These are phyloP conservation scores for Porites lutea DNA, from an alignment of 64 coral and sea anemone species.

Conservation along the genomic window DNA sequence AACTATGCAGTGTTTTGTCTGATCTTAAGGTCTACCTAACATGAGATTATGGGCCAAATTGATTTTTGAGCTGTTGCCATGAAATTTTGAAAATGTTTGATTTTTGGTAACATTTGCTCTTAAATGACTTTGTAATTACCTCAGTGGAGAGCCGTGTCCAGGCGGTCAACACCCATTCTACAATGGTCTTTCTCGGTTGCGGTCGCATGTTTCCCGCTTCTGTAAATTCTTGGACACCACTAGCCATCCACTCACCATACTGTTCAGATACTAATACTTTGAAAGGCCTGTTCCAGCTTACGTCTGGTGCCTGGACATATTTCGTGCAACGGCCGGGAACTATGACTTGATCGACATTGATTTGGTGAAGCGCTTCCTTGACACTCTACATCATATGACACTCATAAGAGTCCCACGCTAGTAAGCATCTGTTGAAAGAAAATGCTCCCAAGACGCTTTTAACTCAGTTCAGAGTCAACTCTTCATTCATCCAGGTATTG, in stretches of 20 bases:
- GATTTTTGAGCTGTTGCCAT: too few species aligned
- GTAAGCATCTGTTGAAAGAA: constrained; percentile 38
- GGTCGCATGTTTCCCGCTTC: constrained; percentile 51
- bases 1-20: too few species aligned
- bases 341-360: constrained; percentile 52
- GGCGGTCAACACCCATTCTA: constrained; percentile 7
- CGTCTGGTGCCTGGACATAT: constrained; percentile 51
- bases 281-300: constrained; percentile 62
- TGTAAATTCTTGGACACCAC: constrained; percentile 49
- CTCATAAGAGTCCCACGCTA: constrained; percentile 52
- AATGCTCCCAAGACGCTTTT: constrained; percentile 20
- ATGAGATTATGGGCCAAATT: too few species aligned
- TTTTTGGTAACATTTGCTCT: neutral
- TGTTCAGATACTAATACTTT: constrained; percentile 57
- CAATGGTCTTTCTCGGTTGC: constrained; percentile 37
- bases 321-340: constrained; percentile 67
- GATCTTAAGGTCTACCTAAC: too few species aligned
- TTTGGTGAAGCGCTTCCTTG: constrained; percentile 32
- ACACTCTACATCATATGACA: constrained; percentile 46
- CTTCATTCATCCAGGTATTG: constrained; percentile 72
- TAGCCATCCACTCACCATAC: constrained; percentile 67
- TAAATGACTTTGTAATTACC: constrained; percentile 27
- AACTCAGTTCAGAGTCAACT: constrained; percentile 58
- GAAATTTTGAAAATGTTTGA: too few species aligned
- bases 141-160: constrained; percentile 9